Conservation (phyloP, 2,113 vertebrate species). For the Pelmatolapia mariae region DNA sequence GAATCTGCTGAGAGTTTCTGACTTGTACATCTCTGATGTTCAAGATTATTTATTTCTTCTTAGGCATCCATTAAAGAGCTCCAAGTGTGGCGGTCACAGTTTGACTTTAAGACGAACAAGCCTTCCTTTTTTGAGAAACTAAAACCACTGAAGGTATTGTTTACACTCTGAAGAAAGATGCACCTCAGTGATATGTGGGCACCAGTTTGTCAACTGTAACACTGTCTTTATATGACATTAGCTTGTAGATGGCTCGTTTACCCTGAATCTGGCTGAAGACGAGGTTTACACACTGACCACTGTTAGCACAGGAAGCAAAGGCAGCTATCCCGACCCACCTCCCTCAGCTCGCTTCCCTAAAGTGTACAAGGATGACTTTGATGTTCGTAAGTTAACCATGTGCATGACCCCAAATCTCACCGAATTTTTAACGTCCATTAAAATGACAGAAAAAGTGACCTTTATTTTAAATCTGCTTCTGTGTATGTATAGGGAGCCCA, state of each 20-base stretch:
- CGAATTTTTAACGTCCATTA: not conserved
- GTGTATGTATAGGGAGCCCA: not conserved
- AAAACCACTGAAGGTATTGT: not conserved
- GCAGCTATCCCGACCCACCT: not conserved
- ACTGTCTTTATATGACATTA: not conserved
- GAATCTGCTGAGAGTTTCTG: not conserved
- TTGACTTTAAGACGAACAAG: not conserved
- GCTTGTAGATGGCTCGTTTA: not conserved
- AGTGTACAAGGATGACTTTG: not conserved
- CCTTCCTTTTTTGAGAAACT: not conserved
- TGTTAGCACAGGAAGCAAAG: not conserved
- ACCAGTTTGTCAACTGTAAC: not conserved
- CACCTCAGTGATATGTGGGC: not conserved
- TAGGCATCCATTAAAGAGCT: not conserved
- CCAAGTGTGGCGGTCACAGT: not conserved
- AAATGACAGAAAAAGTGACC: not conserved
- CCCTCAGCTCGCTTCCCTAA: not conserved
- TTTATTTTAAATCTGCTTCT: not conserved
- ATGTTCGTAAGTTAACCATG: not conserved
- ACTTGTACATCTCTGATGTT: not conserved
- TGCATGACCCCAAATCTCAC: not conserved
- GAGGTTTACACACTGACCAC: not conserved
- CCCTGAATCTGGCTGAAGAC: not conserved
- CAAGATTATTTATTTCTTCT: not conserved
- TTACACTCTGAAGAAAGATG: not conserved